These are phyloP conservation scores for Sicus ferrugineus DNA, from an alignment of 2,888 invertebrate species.

Conservation along the genomic window DNA sequence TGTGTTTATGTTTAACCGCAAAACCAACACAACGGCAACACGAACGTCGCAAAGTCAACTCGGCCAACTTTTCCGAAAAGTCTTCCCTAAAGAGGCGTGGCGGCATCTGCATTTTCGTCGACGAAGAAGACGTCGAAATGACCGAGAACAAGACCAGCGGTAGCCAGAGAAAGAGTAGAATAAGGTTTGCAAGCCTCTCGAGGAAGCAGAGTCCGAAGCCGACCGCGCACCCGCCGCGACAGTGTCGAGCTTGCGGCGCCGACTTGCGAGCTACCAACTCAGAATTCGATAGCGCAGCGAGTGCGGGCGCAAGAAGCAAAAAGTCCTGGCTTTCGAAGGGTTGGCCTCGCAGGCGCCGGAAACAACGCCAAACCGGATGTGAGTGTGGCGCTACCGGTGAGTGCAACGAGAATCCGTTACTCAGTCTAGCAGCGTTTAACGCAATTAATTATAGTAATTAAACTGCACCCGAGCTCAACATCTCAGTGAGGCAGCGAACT, in stretches of 20 bases:
- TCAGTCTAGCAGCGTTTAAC: not conserved
- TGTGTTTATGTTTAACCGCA: not conserved
- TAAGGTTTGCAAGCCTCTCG: slow-evolving; percentile 35
- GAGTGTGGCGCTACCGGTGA: slow-evolving; percentile 64
- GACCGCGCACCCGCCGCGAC: slow-evolving; percentile 35
- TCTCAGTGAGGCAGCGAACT: not conserved
- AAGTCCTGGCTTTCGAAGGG: slow-evolving; percentile 60
- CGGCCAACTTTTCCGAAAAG: slow-evolving; percentile 56
- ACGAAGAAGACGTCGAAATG: slow-evolving; percentile 61
- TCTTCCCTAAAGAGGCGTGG: slow-evolving; percentile 64
- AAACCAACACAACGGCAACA: slow-evolving; percentile 30
- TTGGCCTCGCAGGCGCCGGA: slow-evolving; percentile 56
- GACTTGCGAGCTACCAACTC: slow-evolving; percentile 33
- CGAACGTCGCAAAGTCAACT: no score
- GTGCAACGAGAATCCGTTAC: slow-evolving; percentile 42
- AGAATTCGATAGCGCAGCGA: slow-evolving; percentile 28
- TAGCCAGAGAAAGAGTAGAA: slow-evolving; percentile 38
- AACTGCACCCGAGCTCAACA: not conserved
- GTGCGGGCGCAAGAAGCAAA: slow-evolving; percentile 48
- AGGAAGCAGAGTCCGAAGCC: slow-evolving; percentile 38
- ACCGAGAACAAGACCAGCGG: slow-evolving; percentile 56
- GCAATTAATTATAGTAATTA: not conserved
- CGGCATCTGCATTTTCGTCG: slow-evolving; percentile 65
- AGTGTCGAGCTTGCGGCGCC: slow-evolving; percentile 57
- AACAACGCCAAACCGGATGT: slow-evolving; percentile 58